A percentile compares a stretch with the other conserved stretches of the same genome.
Conservation (phyloP, 2,797 vertebrate species). For the Pipistrellus nathusii region DNA sequence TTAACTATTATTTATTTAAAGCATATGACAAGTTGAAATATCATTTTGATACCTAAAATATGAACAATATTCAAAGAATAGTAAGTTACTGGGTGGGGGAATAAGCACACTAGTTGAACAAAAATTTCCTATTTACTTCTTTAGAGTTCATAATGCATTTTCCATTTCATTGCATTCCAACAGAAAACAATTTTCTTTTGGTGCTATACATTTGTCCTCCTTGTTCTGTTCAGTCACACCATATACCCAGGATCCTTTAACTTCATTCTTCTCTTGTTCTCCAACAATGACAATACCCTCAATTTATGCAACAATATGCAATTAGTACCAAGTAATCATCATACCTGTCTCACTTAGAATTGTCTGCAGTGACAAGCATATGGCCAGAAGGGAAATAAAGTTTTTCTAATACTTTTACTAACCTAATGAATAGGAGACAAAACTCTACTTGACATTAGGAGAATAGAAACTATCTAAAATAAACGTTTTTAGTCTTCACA, state of each 20-base stretch:
- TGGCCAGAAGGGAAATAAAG: not conserved
- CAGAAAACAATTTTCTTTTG: not conserved
- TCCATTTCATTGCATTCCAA: slow-evolving; percentile 53
- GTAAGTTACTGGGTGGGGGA: not conserved
- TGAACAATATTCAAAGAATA: not conserved
- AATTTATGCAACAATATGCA: slow-evolving; percentile 8
- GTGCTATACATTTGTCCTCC: not conserved
- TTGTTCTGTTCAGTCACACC: not conserved
- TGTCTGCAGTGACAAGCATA: not conserved
- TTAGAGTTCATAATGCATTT: slow-evolving; percentile 42
- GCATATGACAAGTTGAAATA: not conserved
- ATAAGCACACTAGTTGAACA: not conserved
- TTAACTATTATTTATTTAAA: not conserved
- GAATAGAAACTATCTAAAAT: slow-evolving; percentile 18
- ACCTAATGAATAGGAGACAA: not conserved
- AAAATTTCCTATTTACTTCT: not conserved
- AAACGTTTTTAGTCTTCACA: slow-evolving; percentile 30
- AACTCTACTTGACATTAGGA: not conserved
- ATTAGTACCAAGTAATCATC: not conserved
- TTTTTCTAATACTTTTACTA: slow-evolving; percentile 31
- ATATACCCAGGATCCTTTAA: not conserved
- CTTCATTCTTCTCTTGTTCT: not conserved
- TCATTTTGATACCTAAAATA: not conserved
- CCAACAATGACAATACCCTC: not conserved
- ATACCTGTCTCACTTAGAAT: not conserved